Percentiles rank a stretch among this genome's conserved stretches.
Evolutionary conservation across 2,888 invertebrate genomes (phyloP).

Genomic region (Buathra laborator): DNA sequence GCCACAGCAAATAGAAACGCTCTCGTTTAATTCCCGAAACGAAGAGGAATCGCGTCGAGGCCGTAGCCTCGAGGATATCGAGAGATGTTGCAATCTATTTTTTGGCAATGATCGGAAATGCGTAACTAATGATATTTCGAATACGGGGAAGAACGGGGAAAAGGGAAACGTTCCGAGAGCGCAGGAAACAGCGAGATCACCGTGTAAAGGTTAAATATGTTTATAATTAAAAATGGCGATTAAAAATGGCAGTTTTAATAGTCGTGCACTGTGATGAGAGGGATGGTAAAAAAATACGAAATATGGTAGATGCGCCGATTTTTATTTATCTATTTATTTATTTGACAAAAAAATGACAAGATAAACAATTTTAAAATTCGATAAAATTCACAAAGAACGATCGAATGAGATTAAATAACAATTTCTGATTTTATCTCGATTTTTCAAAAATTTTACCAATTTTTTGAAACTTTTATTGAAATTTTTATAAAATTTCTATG

Average conservation of each 20-base stretch:
- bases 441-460: too few relatives aligned
- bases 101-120: slow-evolving; percentile 29
- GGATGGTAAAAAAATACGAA: too few relatives aligned
- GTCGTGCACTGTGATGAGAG: neutral
- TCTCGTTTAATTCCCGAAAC: neutral
- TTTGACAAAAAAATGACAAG: too few relatives aligned
- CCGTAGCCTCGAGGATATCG: slow-evolving; percentile 46
- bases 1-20: neutral
- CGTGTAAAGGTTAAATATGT: slow-evolving; percentile 1
- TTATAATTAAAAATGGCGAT: neutral
- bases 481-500: too few relatives aligned
- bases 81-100: slow-evolving; percentile 62
- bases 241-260: neutral
- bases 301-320: too few relatives aligned
- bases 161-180: neutral
- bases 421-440: too few relatives aligned
- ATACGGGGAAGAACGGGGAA: neutral
- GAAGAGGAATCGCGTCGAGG: neutral
- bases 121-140: neutral
- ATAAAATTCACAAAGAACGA: too few relatives aligned
- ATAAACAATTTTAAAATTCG: too few relatives aligned
- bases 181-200: neutral
- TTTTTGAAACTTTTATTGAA: too few relatives aligned
- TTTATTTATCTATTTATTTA: too few relatives aligned
- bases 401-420: too few relatives aligned